Base-by-base conservation (phyloP, 2,797 vertebrate species). In the Sardinella longiceps region DNA sequence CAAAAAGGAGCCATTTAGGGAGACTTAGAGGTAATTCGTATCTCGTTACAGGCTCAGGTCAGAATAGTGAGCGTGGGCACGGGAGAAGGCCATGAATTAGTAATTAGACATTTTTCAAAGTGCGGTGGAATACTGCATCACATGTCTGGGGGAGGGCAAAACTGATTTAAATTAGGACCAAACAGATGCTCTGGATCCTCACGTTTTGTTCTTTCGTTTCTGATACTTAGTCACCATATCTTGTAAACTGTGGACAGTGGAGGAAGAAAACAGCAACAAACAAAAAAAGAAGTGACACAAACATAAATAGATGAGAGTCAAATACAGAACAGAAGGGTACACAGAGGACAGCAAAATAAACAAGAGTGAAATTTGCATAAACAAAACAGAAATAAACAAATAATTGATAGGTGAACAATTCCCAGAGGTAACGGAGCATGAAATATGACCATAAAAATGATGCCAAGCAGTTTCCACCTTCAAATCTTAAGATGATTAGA, bases 201-300 rank as follows among this genome's bases (percentile, higher is more conserved):
- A 99, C 98, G 92, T 97, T 97, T 96, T 96, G 96, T 95, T 98
- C 95, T 96, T 97, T 95, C 96, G 96, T 96, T 97, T 98, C 95
- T 99, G 97, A 96, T 98, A 99, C 92, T 99, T 99, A 96, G 96
- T 95, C 97, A 99, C 97, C 97, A 98, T 97, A 93, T 98, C 97
- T 96, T 99, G 98, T 92, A 98, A 95, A 97, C 98, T 98, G 94
- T 85, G 81, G 89, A 86, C 39, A 82, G 81, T 85, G 86, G 85
- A 85, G 88, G 81, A 70, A 85, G 28, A 86, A 51, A 50, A 89
- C 43, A 83, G 46, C 10, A 48, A 48, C 46, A 48, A 48, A 46
- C 45, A 90, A 83, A 70, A 70, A 56, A 83, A 70, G 63, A 56
- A 15, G 82, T 60, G 82, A 87, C 63, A 90, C 0, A 30, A 92